These are phyloP conservation scores for Marasmarcha lunaedactyla DNA, from an alignment of 2,888 invertebrate genomes.

Conservation along the genomic window DNA sequence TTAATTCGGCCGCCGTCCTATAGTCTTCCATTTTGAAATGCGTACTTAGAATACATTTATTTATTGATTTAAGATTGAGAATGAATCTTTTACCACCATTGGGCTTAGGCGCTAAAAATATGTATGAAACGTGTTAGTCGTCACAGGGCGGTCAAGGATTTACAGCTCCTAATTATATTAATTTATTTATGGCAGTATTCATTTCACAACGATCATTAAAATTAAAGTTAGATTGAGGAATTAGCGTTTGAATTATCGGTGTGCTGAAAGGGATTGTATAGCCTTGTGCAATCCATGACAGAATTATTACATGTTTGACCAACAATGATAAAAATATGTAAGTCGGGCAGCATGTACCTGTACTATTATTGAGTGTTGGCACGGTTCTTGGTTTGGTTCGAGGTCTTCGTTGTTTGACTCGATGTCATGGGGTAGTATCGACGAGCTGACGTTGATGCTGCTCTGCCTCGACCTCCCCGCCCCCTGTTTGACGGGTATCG, in stretches of 20 bases:
- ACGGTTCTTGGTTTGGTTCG: conserved; percentile 1
- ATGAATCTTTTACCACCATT: conserved; percentile 12
- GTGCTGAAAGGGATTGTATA: background rate
- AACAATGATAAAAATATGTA: background rate
- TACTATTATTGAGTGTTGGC: conserved; percentile 4
- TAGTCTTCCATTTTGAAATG: conserved; percentile 19
- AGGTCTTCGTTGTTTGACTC: background rate
- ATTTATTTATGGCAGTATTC: conserved; percentile 1
- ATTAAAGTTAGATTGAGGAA: background rate
- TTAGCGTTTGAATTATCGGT: background rate
- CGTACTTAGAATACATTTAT: conserved; percentile 13
- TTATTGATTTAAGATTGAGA: conserved; percentile 18
- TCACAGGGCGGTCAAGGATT: background rate
- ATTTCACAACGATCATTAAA: background rate
- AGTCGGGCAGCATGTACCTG: conserved; percentile 7
- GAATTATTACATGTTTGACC: background rate
- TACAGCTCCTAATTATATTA: conserved; percentile 6
- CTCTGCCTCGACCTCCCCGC: conserved; percentile 10
- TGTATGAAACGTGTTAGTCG: background rate
- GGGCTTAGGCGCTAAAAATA: background rate
- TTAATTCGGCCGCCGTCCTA: background rate
- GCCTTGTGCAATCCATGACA: background rate
- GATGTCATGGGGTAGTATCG: background rate
- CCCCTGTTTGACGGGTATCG: conserved; percentile 16
- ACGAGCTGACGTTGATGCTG: conserved; percentile 1